Conservation (phyloP, 2,797 vertebrate genomes). For the Myotis planiceps region DNA sequence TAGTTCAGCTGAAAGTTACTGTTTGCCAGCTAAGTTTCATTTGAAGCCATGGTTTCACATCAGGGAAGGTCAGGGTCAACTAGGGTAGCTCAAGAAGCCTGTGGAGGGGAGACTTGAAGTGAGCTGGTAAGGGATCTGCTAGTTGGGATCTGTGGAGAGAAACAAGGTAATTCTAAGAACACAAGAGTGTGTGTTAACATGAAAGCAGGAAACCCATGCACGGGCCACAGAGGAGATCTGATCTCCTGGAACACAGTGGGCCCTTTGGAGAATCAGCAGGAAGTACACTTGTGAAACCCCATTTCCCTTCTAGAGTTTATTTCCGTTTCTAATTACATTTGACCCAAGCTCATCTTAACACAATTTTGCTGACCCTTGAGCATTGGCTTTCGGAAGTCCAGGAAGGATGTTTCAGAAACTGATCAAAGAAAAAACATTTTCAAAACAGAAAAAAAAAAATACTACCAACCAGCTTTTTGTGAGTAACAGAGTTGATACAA, state of each 20-base stretch:
- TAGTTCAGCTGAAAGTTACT: not conserved
- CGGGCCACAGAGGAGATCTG: not conserved
- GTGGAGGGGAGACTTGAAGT: not conserved
- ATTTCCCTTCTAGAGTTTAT: not conserved
- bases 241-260: not conserved
- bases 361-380: not conserved
- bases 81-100: not conserved
- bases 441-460: not conserved
- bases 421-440: not conserved
- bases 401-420: not conserved
- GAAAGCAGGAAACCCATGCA: not conserved
- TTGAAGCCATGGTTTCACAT: not conserved
- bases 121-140: not conserved
- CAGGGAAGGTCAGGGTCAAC: not conserved
- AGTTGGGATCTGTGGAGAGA: not conserved
- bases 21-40: not conserved
- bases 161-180: not conserved
- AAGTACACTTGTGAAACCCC: not conserved
- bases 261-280: not conserved
- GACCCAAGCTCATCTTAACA: not conserved
- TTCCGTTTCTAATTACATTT: conserved; percentile 38
- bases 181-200: rapidly evolving
- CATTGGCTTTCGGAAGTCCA: not conserved
- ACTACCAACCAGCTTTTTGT: not conserved
- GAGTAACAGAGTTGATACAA: not conserved